Evolutionary conservation across 2,797 vertebrate genomes (phyloP).

Genomic region (Gobionotothen gibberifrons): DNA sequence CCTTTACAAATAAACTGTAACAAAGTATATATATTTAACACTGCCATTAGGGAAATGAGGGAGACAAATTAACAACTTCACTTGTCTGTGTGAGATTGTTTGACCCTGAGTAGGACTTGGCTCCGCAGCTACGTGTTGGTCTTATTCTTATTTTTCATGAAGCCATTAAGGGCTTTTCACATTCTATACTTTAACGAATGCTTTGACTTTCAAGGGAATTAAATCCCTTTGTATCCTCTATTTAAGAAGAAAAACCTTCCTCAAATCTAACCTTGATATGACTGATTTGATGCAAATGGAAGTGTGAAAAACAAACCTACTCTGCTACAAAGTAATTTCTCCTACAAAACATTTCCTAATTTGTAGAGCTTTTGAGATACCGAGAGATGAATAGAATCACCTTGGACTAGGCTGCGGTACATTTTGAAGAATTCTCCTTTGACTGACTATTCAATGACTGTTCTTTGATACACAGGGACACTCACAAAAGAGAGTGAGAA

Average conservation of each 20-base stretch:
- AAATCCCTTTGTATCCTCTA: neutral
- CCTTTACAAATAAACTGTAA: too few relatives aligned
- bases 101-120: too few relatives aligned
- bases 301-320: neutral
- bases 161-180: neutral
- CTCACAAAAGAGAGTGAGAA: slow-evolving; percentile 19
- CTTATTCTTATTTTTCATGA: slow-evolving; percentile 2
- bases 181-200: slow-evolving; percentile 3
- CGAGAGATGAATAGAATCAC: slow-evolving; percentile 12
- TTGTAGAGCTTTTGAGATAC: slow-evolving; percentile 14
- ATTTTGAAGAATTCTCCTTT: slow-evolving; percentile 27
- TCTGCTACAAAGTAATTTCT: slow-evolving; percentile 1
- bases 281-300: slow-evolving; percentile 14
- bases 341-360: neutral
- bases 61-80: too few relatives aligned
- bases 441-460: slow-evolving; percentile 13
- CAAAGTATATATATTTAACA: too few relatives aligned
- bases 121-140: too few relatives aligned
- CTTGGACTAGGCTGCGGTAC: slow-evolving; percentile 6
- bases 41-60: too few relatives aligned
- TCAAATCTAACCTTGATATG: neutral
- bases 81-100: too few relatives aligned
- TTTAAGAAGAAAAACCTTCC: neutral
- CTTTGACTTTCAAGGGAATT: slow-evolving; percentile 4
- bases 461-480: slow-evolving; percentile 10